Conservation (phyloP, 2,113 vertebrate genomes). For the Lagopus muta region DNA sequence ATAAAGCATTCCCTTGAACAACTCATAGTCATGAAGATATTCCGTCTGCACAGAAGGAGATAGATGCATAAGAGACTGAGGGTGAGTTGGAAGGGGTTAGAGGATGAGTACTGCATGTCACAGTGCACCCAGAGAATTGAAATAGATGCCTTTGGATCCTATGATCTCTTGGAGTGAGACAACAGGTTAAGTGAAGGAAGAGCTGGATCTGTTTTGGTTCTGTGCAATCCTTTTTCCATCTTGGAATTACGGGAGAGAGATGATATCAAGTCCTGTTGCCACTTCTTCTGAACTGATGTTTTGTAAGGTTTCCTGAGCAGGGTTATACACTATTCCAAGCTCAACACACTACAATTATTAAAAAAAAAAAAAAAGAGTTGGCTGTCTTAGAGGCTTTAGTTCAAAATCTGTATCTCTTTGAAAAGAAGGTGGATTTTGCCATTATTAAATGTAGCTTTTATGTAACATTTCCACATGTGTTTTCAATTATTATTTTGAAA, state of each 20-base stretch:
- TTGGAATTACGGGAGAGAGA: not conserved
- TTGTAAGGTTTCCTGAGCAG: not conserved
- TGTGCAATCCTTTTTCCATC: not conserved
- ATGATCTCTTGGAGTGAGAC: not conserved
- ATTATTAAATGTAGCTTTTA: slow-evolving; percentile 44
- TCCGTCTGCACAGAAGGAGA: not conserved
- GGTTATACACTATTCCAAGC: not conserved
- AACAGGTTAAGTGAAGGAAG: not conserved
- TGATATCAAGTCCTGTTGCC: not conserved
- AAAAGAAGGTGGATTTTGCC: slow-evolving; percentile 45
- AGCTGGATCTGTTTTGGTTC: not conserved
- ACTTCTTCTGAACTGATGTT: not conserved
- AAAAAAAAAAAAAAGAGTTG: not conserved
- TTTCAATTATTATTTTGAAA: slow-evolving; percentile 78
- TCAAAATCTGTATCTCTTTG: slow-evolving; percentile 49
- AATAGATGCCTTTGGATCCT: not conserved
- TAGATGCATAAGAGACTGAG: not conserved
- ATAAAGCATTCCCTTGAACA: not conserved
- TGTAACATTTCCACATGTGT: slow-evolving; percentile 38
- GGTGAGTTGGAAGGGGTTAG: not conserved
- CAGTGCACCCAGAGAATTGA: not conserved
- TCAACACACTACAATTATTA: slow-evolving; percentile 33
- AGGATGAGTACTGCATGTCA: not conserved
- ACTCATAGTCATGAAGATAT: not conserved
- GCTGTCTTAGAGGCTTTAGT: slow-evolving; percentile 21